Base-by-base conservation (phyloP, 2,797 vertebrate species). In the Smutsia temminckii region DNA sequence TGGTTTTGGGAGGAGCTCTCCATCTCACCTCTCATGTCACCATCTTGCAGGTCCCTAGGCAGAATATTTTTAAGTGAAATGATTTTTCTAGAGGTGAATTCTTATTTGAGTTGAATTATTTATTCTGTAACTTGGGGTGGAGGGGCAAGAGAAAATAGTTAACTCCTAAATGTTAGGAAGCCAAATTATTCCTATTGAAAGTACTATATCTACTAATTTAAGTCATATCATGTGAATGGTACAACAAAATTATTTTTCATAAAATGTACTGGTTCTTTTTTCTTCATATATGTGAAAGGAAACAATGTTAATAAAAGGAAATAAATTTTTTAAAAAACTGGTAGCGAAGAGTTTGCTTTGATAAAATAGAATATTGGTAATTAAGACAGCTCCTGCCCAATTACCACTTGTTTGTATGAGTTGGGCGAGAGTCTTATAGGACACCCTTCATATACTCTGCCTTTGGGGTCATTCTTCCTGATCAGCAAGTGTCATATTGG, bases 1-100 rank as follows among this genome's bases (percentile, higher is more conserved):
- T 40, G 40, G 40, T 40, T 40, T 40, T 40, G 40, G 40, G 40
- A 40, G 40, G 40, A 40, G 40, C 40, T 7, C 40, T 40, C 40
- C 6, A 40, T 40, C 40, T 40, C 40, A 40, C 40, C 40, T 40
- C 40, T 40, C 40, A 40, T 40, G 40, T 40, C 40, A 40, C 40
- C 40, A 40, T 40, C 40, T 40, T 40, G 40, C 40, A 40, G 7
- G 40, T 40, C 40, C 40, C 40, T 79, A 59, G 25, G 40, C 34
- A 72, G 40, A 85, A 57, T 78, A 63, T 72, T 64, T 94, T 72
- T 53, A 81, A 71, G 64, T 46, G 75, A 86, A 92, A 34, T 94
- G 55, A 75, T 63, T 91, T 64, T 10, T 81, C 68, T 46, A 6
- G 59, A 79, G 49, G 34, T 42, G 9, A 79, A 80, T 53, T 93